Evolutionary conservation across 2,797 vertebrate genomes (phyloP).

Genomic region (Poeciliopsis infans): DNA sequence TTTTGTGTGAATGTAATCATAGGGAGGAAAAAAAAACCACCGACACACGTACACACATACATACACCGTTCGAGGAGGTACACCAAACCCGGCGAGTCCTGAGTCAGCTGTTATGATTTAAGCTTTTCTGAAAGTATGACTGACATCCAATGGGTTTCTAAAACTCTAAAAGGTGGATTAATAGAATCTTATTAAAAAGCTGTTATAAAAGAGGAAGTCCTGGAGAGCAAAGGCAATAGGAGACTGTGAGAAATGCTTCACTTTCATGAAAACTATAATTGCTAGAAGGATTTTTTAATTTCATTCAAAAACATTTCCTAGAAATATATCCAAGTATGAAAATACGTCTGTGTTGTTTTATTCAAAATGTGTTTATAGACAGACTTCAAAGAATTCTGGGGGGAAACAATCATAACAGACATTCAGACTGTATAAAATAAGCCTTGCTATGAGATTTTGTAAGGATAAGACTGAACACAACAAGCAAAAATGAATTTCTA

Average conservation of each 20-base stretch:
- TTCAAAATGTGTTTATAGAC: background rate
- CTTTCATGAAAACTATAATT: conserved; percentile 34
- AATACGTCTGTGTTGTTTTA: background rate
- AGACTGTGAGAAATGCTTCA: conserved; percentile 12
- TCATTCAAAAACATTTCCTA: background rate
- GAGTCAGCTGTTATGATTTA: conserved; percentile 56
- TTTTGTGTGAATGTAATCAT: conserved; percentile 21
- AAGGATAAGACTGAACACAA: background rate
- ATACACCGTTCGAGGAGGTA: conserved; percentile 6
- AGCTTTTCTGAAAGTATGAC: conserved; percentile 50
- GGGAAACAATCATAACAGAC: background rate
- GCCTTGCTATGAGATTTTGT: background rate
- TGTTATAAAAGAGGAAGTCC: conserved; percentile 34
- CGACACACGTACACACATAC: background rate
- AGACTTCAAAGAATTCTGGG: background rate
- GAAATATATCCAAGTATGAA: background rate
- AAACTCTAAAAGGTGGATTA: conserved; percentile 56
- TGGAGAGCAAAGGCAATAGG: conserved; percentile 12
- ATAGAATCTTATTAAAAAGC: conserved; percentile 57
- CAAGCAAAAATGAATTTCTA: background rate
- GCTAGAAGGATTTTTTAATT: conserved; percentile 15
- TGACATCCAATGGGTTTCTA: conserved; percentile 35
- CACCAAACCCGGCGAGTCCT: conserved; percentile 10
- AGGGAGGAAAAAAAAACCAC: background rate
- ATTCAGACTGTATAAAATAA: background rate